Percentiles rank a stretch among this genome's conserved stretches.
Evolutionary conservation across 2,113 vertebrate species (phyloP).

Genomic region (Macaca nemestrina): DNA sequence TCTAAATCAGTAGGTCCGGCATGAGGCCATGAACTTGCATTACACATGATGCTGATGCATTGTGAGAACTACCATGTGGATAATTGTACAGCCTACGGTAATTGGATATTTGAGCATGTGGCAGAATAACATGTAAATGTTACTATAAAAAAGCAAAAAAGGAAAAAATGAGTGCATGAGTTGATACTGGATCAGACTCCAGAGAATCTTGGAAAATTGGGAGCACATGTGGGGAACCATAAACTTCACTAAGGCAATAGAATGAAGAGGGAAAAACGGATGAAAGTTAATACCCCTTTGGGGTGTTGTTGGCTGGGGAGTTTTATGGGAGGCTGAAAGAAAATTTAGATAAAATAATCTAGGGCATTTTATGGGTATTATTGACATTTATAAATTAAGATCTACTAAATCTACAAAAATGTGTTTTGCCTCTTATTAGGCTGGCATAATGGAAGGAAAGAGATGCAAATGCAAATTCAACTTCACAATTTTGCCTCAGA

Average conservation of each 20-base stretch:
- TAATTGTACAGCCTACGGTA: not conserved
- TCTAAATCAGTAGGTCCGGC: not conserved
- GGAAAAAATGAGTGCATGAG: fast-evolving
- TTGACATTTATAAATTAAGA: not conserved
- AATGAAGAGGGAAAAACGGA: not conserved
- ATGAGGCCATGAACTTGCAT: not conserved
- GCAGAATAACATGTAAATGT: not conserved
- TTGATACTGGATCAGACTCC: not conserved
- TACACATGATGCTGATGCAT: not conserved
- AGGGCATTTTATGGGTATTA: not conserved
- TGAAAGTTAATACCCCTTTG: fast-evolving
- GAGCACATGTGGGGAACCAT: not conserved
- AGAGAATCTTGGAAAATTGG: not conserved
- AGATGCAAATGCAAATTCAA: not conserved
- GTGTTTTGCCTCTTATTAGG: not conserved
- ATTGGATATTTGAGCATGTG: not conserved
- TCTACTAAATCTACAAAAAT: not conserved
- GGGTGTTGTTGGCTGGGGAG: too few relatives aligned
- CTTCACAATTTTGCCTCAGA: not conserved
- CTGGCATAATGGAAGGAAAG: not conserved
- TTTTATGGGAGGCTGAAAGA: not conserved
- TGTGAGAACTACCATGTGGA: not conserved
- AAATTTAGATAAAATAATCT: not conserved
- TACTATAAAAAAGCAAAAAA: not conserved
- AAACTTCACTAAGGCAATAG: not conserved